Percentiles rank a stretch among this genome's conserved stretches.
Conservation (phyloP, 2,113 vertebrate species). For the Fulmarus glacialis region DNA sequence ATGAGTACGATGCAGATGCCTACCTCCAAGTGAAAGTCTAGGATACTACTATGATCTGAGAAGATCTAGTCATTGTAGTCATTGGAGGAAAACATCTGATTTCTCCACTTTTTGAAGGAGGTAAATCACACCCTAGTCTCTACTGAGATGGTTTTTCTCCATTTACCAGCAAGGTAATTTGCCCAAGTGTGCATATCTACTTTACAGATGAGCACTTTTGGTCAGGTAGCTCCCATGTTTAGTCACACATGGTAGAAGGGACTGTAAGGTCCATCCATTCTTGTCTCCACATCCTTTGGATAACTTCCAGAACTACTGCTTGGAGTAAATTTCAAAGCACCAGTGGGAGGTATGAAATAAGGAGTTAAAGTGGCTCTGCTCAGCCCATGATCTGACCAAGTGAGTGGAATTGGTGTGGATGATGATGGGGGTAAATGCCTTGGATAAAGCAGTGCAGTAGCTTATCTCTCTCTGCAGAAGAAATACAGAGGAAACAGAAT, state of each 20-base stretch:
- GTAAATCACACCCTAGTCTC: neutral
- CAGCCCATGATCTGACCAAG: neutral
- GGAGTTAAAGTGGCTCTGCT: neutral
- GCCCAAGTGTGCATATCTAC: neutral
- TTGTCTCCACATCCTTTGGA: neutral
- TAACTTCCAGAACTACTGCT: neutral
- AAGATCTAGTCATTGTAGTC: neutral
- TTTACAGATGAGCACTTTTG: neutral
- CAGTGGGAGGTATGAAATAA: neutral
- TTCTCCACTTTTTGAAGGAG: neutral
- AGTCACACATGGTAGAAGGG: neutral
- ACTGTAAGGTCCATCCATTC: neutral
- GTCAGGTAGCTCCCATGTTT: neutral
- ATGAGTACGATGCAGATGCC: neutral
- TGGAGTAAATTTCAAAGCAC: neutral
- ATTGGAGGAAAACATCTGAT: neutral
- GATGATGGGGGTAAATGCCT: neutral
- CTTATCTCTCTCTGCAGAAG: constrained; percentile 29
- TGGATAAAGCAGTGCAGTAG: neutral
- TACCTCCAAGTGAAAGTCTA: neutral
- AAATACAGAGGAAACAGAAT: constrained; percentile 18
- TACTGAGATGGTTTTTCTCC: neutral
- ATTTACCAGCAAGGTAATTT: neutral
- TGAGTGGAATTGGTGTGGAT: neutral
- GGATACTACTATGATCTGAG: neutral